Base-by-base conservation (phyloP, 2,797 vertebrate species). In the Pelobates cultripes region DNA sequence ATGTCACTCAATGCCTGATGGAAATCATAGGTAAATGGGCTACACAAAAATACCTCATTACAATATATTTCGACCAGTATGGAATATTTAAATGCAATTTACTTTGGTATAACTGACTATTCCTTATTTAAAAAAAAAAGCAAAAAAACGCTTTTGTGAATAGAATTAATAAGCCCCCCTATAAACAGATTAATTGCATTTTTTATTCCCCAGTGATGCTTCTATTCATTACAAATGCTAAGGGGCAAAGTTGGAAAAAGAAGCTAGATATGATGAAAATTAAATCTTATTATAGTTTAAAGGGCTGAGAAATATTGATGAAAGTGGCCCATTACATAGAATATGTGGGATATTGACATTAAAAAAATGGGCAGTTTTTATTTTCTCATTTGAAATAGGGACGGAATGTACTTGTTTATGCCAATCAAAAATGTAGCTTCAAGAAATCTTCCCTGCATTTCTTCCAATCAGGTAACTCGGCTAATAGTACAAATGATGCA, bases 1-100 rank as follows among this genome's bases (percentile, higher is more conserved):
- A 85, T 90, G 88, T 89, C 88, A 89, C 89, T 89, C 85, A 88
- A 86, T 86, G 78, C 80, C 74, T 87, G 86, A 86, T 88, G 88
- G 83, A 88, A 79, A 88, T 88, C 86, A 85, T 83, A 82, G 73
- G 74, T 87, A 87, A 85, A 61, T 75, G 81, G 87, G 76, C 81
- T 85, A 79, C 88, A 85, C 86, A 85, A 84, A 82, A 90, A 80
- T 73, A 41, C 81, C 85, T 86, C 86, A 90, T 88, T 88, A 79
- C 10, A 80, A 55, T 67, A 4, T 3, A 87, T 75, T 61, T 14
- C 45, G 82, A 87, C 85, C 80, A 84, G 67, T 87, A 64, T 84
- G 70, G 84, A 88, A 87, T 87, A 63, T 82, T 17, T 17, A 55
- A 88, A 87, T 75, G 69, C 79, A 89, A 82, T 66, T 51, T 6